Evolutionary conservation across 2,113 vertebrate species (phyloP).

Genomic region (Zosterops pallidus): DNA sequence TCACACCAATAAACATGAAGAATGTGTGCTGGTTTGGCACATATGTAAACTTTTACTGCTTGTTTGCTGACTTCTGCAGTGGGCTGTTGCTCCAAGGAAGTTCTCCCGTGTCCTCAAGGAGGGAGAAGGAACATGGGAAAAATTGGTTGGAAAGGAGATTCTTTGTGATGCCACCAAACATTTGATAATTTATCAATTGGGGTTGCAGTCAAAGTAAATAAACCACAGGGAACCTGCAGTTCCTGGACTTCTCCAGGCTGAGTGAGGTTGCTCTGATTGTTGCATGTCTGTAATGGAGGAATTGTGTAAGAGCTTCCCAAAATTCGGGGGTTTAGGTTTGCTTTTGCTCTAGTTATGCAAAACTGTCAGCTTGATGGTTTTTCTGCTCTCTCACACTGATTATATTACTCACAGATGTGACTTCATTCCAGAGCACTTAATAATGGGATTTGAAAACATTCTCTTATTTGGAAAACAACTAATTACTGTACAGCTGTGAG

Average conservation of each 20-base stretch:
- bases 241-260: not conserved
- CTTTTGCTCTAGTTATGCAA: not conserved
- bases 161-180: not conserved
- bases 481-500: not conserved
- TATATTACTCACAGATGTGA: not conserved
- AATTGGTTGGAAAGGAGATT: not conserved
- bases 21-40: not conserved
- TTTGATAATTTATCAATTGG: not conserved
- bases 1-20: constrained; percentile 30
- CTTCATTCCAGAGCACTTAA: not conserved
- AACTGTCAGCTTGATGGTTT: not conserved
- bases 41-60: not conserved
- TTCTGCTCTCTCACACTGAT: not conserved
- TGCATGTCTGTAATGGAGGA: fast-evolving
- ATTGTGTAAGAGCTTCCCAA: not conserved
- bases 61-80: not conserved
- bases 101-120: not conserved
- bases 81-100: not conserved
- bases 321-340: not conserved
- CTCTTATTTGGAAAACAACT: not conserved
- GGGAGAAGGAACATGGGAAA: not conserved
- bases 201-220: not conserved
- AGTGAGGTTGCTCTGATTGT: not conserved
- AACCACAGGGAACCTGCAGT: not conserved
- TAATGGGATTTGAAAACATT: not conserved